Evolutionary conservation across 2,797 vertebrate species (phyloP).

Genomic region (Notamacropus eugenii): DNA sequence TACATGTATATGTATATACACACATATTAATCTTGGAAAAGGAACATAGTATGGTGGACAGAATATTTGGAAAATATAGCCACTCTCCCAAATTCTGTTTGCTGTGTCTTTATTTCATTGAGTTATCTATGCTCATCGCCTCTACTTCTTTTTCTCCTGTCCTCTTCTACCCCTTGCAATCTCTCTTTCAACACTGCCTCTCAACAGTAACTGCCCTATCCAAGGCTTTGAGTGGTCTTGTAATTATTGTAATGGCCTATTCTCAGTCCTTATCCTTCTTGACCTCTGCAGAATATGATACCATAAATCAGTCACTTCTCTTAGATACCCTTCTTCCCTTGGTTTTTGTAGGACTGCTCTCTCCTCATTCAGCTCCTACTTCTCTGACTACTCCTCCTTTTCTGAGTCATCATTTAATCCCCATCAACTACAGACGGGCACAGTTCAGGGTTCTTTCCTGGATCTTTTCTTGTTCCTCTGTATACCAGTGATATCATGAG

Average conservation of each 20-base stretch:
- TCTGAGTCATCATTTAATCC: background rate
- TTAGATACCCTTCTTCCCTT: background rate
- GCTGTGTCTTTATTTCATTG: background rate
- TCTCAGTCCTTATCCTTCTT: background rate
- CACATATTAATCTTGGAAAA: conserved; percentile 19
- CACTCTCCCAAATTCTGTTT: background rate
- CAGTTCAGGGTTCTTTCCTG: background rate
- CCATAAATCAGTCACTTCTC: background rate
- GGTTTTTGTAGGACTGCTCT: background rate
- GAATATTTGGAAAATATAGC: conserved; percentile 26
- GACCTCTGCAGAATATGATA: background rate
- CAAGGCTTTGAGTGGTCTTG: background rate
- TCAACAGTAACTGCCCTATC: background rate
- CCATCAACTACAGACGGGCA: accelerated
- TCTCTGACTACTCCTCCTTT: background rate
- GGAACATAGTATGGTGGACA: conserved; percentile 21
- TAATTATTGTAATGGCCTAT: background rate
- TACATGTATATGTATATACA: background rate
- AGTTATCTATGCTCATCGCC: background rate
- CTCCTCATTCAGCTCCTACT: background rate
- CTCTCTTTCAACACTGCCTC: background rate
- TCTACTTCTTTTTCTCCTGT: background rate
- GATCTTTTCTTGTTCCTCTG: background rate
- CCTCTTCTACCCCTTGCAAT: background rate
- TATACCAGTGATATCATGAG: background rate